Percentiles rank a stretch among this genome's conserved stretches.
Evolutionary conservation across 23 tunicate genomes (phyloP).

Genomic region (Styela plicata): DNA sequence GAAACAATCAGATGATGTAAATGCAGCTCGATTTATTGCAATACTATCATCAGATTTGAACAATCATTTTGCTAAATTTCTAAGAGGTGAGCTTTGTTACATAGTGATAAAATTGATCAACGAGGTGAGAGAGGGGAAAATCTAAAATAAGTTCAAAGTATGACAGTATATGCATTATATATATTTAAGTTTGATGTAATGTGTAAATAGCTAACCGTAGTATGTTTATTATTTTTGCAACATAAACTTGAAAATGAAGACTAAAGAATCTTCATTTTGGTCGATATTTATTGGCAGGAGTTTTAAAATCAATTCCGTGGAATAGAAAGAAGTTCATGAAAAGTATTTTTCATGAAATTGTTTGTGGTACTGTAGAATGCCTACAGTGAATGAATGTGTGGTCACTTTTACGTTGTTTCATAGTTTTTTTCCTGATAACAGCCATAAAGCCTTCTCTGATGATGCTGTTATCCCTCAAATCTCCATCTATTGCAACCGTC

Average conservation of each 20-base stretch:
- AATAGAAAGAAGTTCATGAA: neutral
- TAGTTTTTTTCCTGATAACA: too few species aligned
- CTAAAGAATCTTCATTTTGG: too few species aligned
- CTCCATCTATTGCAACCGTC: neutral
- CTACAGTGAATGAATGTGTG: neutral
- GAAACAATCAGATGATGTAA: neutral
- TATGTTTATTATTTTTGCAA: neutral
- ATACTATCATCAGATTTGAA: slow-evolving; percentile 1
- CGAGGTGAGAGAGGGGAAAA: neutral
- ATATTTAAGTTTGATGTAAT: neutral
- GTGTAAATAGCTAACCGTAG: neutral
- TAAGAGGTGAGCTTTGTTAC: neutral
- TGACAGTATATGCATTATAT: neutral
- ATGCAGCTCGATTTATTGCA: neutral
- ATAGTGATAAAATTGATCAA: neutral
- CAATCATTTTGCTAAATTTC: slow-evolving; percentile 10
- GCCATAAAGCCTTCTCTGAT: neutral
- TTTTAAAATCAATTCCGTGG: too few species aligned
- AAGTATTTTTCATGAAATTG: neutral
- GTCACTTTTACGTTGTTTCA: neutral
- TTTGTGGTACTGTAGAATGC: neutral
- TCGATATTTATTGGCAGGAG: too few species aligned
- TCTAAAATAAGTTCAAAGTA: too few species aligned
- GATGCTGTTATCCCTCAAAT: neutral
- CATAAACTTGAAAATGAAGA: neutral